A percentile compares a stretch with the other conserved stretches of the same genome.
Conservation (phyloP, 2,797 vertebrate species). For the Chelmon rostratus region DNA sequence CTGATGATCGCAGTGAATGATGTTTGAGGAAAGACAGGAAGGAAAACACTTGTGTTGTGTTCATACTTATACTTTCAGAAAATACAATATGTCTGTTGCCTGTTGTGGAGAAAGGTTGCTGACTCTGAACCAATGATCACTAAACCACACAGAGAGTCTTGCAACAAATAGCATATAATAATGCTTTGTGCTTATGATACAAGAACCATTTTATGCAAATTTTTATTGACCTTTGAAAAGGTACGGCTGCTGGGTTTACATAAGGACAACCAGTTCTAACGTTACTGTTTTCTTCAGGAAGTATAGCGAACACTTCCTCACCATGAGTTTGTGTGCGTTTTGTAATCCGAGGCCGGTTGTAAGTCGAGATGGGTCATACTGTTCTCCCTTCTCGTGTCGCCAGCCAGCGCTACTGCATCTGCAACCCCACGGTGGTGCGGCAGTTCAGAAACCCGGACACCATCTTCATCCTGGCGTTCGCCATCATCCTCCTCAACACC, state of each 20-base stretch:
- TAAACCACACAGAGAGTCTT: neutral
- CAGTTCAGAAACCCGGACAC: conserved; percentile 99
- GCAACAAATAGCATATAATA: neutral
- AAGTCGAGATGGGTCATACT: neutral
- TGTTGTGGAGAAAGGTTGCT: neutral
- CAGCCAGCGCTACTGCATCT: conserved; percentile 98
- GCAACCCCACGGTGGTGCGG: conserved; percentile 96
- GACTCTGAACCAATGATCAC: neutral
- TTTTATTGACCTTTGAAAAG: conserved; percentile 10
- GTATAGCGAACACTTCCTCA: conserved; percentile 46
- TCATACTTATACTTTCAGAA: neutral
- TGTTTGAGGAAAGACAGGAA: neutral
- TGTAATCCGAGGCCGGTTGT: neutral
- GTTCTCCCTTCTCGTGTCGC: conserved; percentile 33
- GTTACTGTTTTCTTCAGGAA: conserved; percentile 49
- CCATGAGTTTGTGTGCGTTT: neutral
- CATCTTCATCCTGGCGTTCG: conserved; percentile 98
- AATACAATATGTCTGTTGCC: neutral
- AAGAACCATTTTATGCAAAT: neutral
- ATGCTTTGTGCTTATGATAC: neutral
- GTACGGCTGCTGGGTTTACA: conserved; percentile 17
- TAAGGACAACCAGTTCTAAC: conserved; percentile 41
- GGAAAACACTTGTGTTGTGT: neutral
- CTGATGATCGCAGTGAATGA: neutral
- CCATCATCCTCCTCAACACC: conserved; percentile 98